These are phyloP conservation scores for Eublepharis macularius DNA, from an alignment of 2,113 vertebrate genomes.

Conservation along the genomic window DNA sequence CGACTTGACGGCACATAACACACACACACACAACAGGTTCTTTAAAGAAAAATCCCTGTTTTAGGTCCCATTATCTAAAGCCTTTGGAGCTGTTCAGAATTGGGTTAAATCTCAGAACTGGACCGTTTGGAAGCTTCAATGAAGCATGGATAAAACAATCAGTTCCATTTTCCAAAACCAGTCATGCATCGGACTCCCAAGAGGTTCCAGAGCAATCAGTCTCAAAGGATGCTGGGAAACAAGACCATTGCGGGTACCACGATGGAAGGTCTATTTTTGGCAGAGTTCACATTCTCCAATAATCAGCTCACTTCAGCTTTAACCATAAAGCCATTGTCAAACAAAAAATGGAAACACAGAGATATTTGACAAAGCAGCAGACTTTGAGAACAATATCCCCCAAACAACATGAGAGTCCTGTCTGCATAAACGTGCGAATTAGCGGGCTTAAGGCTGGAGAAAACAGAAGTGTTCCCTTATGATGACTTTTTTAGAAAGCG, in stretches of 20 bases:
- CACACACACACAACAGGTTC: too few species aligned
- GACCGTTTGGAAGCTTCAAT: too few species aligned
- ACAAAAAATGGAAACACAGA: conserved; percentile 41
- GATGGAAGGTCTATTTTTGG: conserved; percentile 41
- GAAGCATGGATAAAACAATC: too few species aligned
- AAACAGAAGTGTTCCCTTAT: conserved; percentile 69
- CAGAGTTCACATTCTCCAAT: conserved; percentile 47
- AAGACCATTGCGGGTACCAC: conserved; percentile 52
- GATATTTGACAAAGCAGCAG: conserved; percentile 64
- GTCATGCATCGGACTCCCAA: neutral
- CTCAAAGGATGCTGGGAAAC: neutral
- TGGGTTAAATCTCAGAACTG: too few species aligned
- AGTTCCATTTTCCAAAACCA: too few species aligned
- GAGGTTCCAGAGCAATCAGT: neutral
- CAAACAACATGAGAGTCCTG: conserved; percentile 56
- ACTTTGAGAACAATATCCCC: conserved; percentile 29
- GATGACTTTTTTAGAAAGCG: conserved; percentile 73
- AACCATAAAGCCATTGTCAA: conserved; percentile 36
- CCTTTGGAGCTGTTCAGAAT: too few species aligned
- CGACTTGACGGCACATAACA: too few species aligned
- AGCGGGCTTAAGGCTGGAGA: conserved; percentile 65
- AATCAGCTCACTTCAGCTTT: conserved; percentile 41
- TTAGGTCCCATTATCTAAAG: too few species aligned
- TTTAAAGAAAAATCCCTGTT: too few species aligned
- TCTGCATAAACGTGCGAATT: conserved; percentile 66